Conservation (phyloP, 1,140 invertebrate species). For the Anastrepha ludens region DNA sequence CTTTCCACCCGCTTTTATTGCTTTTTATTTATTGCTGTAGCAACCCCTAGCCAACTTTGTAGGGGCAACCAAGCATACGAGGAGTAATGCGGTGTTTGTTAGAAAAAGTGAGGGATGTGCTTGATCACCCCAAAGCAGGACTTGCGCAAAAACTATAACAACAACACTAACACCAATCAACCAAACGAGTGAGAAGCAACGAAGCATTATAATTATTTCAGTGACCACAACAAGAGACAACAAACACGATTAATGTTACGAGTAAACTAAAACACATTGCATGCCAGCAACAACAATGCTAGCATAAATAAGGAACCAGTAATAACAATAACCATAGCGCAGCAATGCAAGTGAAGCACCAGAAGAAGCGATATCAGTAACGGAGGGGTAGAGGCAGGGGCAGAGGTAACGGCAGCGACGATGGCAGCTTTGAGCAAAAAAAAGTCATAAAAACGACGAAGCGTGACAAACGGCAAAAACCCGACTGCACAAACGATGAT, state of each 20-base stretch:
- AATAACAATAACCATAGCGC: not conserved
- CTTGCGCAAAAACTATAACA: not conserved
- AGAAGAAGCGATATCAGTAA: not conserved
- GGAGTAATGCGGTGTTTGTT: not conserved
- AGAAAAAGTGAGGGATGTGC: not conserved
- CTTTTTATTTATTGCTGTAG: conserved; percentile 36
- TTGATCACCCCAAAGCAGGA: conserved; percentile 30
- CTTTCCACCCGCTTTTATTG: conserved; percentile 14
- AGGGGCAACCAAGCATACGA: not conserved
- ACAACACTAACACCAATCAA: not conserved
- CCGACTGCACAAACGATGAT: conserved; percentile 18
- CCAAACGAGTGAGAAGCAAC: not conserved
- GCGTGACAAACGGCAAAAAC: conserved; percentile 11
- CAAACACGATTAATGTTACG: not conserved
- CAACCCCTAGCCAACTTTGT: not conserved
- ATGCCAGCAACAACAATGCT: not conserved
- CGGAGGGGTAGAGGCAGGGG: not conserved
- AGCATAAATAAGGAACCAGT: not conserved
- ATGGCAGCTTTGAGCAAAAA: not conserved
- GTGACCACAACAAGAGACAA: conserved; percentile 49
- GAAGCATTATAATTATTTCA: conserved; percentile 50
- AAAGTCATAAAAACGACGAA: conserved; percentile 50
- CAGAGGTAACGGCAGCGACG: not conserved
- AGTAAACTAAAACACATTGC: conserved; percentile 10
- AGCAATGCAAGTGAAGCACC: conserved; percentile 8